A percentile compares a stretch with the other conserved stretches of the same genome.
These are phyloP conservation scores for Lucilia sericata DNA, from an alignment of 1,140 invertebrate species.

Conservation along the genomic window DNA sequence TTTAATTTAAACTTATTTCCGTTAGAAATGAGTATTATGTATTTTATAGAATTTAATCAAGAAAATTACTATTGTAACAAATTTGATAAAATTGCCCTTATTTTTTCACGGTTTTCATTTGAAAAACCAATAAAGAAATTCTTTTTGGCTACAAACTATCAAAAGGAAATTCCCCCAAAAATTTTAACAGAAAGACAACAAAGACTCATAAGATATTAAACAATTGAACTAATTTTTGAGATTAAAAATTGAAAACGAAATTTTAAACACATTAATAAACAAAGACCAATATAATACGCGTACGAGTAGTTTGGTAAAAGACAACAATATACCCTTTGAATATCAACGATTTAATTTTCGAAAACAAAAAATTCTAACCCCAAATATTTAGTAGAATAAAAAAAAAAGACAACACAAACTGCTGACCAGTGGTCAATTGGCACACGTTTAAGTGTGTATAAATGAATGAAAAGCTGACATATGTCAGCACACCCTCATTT, in stretches of 20 bases:
- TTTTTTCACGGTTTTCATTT: background rate
- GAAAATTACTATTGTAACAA: background rate
- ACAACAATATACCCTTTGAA: conserved; percentile 43
- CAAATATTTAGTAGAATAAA: background rate
- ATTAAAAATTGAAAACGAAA: background rate
- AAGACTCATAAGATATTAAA: background rate
- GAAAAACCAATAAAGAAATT: conserved; percentile 3
- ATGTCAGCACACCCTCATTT: conserved; percentile 42
- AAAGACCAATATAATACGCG: background rate
- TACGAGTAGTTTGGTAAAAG: too few species aligned
- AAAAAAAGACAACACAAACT: background rate
- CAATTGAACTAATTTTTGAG: conserved; percentile 33
- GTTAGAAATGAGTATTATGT: background rate
- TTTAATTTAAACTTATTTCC: conserved; percentile 17
- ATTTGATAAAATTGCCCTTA: conserved; percentile 9
- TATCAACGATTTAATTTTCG: conserved; percentile 21
- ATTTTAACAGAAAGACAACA: background rate
- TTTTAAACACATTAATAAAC: conserved; percentile 7
- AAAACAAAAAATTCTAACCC: background rate
- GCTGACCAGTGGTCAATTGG: conserved; percentile 37
- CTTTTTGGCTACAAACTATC: background rate
- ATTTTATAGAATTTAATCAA: background rate
- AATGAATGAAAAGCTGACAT: conserved; percentile 29
- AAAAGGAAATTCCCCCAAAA: background rate
- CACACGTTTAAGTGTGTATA: conserved; percentile 8